Evolutionary conservation across 64 coral and sea anemone genomes (phyloP).

Genomic region (Montipora foliosa): DNA sequence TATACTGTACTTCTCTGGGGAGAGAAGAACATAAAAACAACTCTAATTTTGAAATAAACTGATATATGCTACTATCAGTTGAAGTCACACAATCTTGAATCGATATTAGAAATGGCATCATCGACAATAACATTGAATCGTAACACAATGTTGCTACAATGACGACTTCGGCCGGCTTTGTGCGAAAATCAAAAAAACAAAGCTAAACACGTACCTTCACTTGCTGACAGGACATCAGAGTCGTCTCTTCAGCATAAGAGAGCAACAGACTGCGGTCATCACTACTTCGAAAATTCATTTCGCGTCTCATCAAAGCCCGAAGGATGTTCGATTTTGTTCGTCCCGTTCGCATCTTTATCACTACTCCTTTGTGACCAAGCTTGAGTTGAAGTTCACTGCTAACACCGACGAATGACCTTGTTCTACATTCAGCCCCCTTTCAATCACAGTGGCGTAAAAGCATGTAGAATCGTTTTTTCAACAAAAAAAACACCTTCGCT

Average conservation of each 20-base stretch:
- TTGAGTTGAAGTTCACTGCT: neutral
- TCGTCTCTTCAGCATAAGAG: slow-evolving; percentile 15
- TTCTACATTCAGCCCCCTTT: neutral
- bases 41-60: neutral
- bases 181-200: neutral
- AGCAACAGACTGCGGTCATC: slow-evolving; percentile 22
- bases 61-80: neutral
- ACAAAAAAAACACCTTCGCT: neutral
- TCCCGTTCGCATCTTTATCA: neutral
- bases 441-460: neutral
- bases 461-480: neutral
- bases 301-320: slow-evolving; percentile 21
- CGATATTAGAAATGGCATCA: neutral
- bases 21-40: neutral
- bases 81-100: slow-evolving; percentile 48
- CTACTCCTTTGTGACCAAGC: neutral
- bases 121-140: slow-evolving; percentile 1
- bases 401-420: neutral
- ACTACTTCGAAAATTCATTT: neutral
- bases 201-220: slow-evolving; percentile 1
- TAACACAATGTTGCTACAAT: slow-evolving; percentile 13
- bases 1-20: neutral
- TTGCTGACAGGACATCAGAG: slow-evolving; percentile 38
- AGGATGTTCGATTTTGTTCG: neutral
- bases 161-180: neutral